A percentile compares a stretch with the other conserved stretches of the same genome.
Conservation (phyloP, 2,113 vertebrate species). For the Crotalus tigris region DNA sequence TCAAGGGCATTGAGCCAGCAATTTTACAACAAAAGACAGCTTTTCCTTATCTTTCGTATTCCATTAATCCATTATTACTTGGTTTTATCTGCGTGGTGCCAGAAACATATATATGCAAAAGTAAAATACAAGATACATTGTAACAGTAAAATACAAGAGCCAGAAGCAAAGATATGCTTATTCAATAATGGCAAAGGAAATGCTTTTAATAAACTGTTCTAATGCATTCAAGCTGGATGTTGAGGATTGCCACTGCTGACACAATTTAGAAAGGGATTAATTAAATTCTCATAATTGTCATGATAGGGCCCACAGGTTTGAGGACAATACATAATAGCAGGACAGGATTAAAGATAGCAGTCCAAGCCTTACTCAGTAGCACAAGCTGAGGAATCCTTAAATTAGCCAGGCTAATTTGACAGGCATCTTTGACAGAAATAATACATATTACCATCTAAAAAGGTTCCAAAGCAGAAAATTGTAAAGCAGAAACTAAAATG, state of each 20-base stretch:
- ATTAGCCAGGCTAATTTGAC: neutral
- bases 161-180: neutral
- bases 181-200: neutral
- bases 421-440: neutral
- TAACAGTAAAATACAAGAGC: neutral
- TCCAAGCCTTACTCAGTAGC: neutral
- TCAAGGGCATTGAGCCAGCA: slow-evolving; percentile 3
- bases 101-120: neutral
- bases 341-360: neutral
- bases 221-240: neutral
- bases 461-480: neutral
- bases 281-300: neutral
- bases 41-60: neutral
- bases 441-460: neutral
- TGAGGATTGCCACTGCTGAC: neutral
- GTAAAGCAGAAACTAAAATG: neutral
- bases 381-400: neutral
- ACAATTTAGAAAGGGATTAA: neutral
- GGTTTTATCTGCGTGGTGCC: neutral
- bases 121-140: too few relatives aligned
- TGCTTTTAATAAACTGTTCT: neutral
- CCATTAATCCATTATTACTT: neutral
- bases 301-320: neutral
- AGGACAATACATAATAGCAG: neutral
- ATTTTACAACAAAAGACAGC: slow-evolving; percentile 10